Conservation (phyloP, 2,113 vertebrate genomes). For the Burhinus oedicnemus region DNA sequence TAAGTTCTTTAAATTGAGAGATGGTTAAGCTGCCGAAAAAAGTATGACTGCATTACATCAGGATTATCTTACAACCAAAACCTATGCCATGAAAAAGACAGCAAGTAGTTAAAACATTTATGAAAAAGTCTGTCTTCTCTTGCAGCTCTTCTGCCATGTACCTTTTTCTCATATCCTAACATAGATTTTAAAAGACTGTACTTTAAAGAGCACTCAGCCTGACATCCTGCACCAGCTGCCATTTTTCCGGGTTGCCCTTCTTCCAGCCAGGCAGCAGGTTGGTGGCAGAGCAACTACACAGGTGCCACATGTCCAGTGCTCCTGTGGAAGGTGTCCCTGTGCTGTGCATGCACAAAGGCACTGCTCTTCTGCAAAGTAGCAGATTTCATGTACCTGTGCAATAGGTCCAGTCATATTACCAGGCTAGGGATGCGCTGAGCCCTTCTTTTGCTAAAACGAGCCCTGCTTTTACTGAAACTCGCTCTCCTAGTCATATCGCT, state of each 20-base stretch:
- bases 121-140: neutral
- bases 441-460: neutral
- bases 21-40: neutral
- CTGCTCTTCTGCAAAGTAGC: neutral
- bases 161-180: neutral
- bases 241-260: neutral
- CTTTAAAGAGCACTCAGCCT: neutral
- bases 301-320: neutral
- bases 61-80: neutral
- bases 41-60: neutral
- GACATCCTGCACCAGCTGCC: neutral
- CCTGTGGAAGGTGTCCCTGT: neutral
- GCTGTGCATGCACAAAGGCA: neutral
- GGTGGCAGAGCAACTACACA: fast-evolving
- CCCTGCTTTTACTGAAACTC: neutral
- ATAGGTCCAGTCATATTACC: neutral
- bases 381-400: neutral
- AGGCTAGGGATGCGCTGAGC: neutral
- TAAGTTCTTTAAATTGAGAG: neutral
- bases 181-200: neutral
- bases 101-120: neutral
- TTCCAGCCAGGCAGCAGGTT: neutral
- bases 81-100: neutral
- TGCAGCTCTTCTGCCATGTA: neutral
- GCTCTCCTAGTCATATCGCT: neutral